These are phyloP conservation scores for cat (Felis catus) DNA, from an alignment of 2,113 vertebrate genomes.

Conservation along the genomic window F.catus_Fca126_mat1.0 CM031415.1:166528001-166528500, in stretches of 20 bases:
- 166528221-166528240: not conserved
- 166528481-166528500: not conserved
- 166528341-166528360: not conserved
- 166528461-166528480: not conserved
- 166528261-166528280: not conserved
- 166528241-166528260: not conserved
- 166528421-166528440: not conserved
- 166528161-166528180: not conserved
- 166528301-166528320: not conserved
- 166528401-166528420: not conserved
- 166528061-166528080: not conserved
- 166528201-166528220: not conserved
- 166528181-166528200: not conserved
- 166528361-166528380: not conserved
- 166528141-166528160: not conserved
- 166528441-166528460: not conserved
- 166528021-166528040: not conserved
- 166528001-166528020: not conserved
- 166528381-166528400: not conserved
- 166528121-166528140: not conserved
- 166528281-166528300: not conserved
- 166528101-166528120: not conserved
- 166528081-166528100: not conserved
- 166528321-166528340: not conserved
- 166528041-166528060: not conserved